Base-by-base conservation (phyloP, 2,888 invertebrate species). In the Diaprepes abbreviatus region DNA sequence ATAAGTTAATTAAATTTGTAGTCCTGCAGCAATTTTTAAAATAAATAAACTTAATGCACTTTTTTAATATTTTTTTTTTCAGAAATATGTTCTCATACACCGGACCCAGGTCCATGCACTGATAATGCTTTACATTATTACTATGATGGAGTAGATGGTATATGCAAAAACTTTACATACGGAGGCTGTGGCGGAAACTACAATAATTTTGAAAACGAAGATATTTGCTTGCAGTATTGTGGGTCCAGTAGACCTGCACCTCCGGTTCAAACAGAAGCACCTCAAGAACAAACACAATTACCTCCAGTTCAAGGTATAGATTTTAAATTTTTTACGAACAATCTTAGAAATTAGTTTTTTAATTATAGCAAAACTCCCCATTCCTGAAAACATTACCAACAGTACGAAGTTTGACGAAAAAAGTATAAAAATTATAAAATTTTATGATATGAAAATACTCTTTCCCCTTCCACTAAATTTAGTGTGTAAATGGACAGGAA, bases 101-200 rank as follows among this genome's bases (percentile, higher is more conserved):
- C 87, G 64, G 92, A 92, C 62, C 79, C 85, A 0, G 95, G 95
- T 0, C 88, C 89, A 0, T 95, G 95, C 80, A 84, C 86, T 28
- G 85, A 87, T 1, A 82, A 85, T 55, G 80, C 85, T 73, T 83
- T 86, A 0, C 88, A 89, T 63, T 95, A 91, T 90, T 91, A 88
- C 79, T 95, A 93, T 82, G 92, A 94, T 80, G 86, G 88, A 31
- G 79, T 83, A 7, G 88, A 90, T 54, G 93, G 93, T 33, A 87
- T 89, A 10, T 97, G 96, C 83, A 89, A 89, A 72, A 88, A 89
- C 77, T 97, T 96, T 86, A 83, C 87, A 54, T 96, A 91, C 80
- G 91, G 93, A 3, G 95, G 95, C 59, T 95, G 95, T 79, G 89
- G 88, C 1, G 94, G 94, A 28, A 96, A 95, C 82, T 86, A 86